Base-by-base conservation (phyloP, 1,140 invertebrate genomes). In the Zaprionus capensis region DNA sequence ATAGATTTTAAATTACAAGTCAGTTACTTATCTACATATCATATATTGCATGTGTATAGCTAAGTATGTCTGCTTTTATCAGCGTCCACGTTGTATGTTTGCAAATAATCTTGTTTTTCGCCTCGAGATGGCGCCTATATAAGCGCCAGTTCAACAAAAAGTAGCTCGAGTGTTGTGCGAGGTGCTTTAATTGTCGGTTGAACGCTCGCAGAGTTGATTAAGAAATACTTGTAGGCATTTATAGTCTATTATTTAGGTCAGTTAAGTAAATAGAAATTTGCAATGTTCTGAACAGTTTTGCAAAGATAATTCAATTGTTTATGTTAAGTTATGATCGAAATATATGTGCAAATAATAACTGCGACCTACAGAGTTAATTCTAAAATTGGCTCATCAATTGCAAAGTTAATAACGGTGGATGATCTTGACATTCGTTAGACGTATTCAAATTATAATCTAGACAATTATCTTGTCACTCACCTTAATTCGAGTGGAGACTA, bases 121-220 rank as follows among this genome's bases (percentile, higher is more conserved):
- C 4, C 4, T 20, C 49, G 12, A 14, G 14, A 1, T 55, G 36
- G 6, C 28, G 64, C 20, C 44, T 82, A 82, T 82, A 82, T 78
- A 82, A 55, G 56, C n/a, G n/a, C 17, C 5, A 46, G 31, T 24
- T 38, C 11, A 31, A 28, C 22, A 62, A 34, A 1, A 59, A 75
- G 41, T 44, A 15, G 6, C 36, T 22, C 17, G 41, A 75, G 71
- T 79, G 12, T 46, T 24, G 20, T 66, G 17, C 46, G n/a, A 78
- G 65, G 4, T 59, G 65, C 62, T 36, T 58, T 64, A 46, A 65
- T 81, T 69, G 65, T 78, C 75, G 75, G 80, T 69, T 26, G 55
- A 24, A 41, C 55, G 34, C 6, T 24, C 24, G 24, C 49, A 24
- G 44, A 49, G 24, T 62, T 24, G 2, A 44, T 44, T 0, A 17